Evolutionary conservation across 92 coral and sea anemone genomes (phyloP).

Genomic region (Pocillopora meandrina): DNA sequence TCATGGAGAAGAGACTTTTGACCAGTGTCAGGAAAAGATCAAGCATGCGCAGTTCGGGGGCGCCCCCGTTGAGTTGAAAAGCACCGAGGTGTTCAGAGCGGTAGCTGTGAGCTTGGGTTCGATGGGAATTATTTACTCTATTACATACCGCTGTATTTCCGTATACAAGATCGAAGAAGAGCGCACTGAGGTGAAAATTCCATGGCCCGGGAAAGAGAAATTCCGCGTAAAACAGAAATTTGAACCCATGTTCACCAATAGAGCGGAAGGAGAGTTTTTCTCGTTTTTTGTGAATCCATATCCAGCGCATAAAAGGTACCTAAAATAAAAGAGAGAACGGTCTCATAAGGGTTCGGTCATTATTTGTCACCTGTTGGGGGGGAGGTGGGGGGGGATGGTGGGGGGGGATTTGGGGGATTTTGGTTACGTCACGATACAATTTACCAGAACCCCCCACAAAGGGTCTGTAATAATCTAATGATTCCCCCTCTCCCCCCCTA

Average conservation of each 20-base stretch:
- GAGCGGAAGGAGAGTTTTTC: constrained; percentile 62
- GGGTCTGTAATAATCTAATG: too few species aligned
- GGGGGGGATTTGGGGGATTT: too few species aligned
- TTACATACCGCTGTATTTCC: constrained; percentile 77
- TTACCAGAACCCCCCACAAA: too few species aligned
- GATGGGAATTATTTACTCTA: constrained; percentile 69
- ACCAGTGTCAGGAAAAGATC: constrained; percentile 56
- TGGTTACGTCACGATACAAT: too few species aligned
- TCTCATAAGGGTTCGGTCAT: background rate
- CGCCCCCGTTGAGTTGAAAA: constrained; percentile 55
- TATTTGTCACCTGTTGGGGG: too few species aligned
- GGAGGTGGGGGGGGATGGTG: too few species aligned
- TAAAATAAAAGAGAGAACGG: too few species aligned
- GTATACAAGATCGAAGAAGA: constrained; percentile 73
- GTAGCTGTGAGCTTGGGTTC: constrained; percentile 73
- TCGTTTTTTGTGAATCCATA: constrained; percentile 76
- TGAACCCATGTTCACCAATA: constrained; percentile 32
- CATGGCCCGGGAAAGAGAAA: constrained; percentile 55
- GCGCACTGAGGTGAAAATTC: constrained; percentile 43
- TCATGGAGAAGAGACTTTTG: constrained; percentile 67
- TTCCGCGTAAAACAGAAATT: constrained; percentile 46
- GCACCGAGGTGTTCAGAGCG: constrained; percentile 63
- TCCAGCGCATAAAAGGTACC: constrained; percentile 61
- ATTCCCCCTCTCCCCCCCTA: too few species aligned
- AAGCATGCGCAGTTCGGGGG: constrained; percentile 53